Evolutionary conservation across 1,140 invertebrate genomes (phyloP).

Genomic region (Lepidotrigona ventralis): DNA sequence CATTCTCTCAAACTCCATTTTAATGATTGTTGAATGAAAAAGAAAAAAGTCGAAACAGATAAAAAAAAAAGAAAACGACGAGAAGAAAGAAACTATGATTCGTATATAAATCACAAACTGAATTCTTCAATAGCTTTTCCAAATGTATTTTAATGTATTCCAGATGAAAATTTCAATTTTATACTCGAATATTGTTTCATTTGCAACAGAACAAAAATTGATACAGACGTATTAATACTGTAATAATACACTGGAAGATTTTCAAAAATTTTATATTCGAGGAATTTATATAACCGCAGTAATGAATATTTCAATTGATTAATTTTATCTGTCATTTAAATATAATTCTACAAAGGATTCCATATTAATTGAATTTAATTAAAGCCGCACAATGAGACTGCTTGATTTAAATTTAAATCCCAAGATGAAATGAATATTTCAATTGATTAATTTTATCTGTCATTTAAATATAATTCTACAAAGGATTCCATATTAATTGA

Average conservation of each 20-base stretch:
- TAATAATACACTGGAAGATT: neutral
- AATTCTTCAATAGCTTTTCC: neutral
- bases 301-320: neutral
- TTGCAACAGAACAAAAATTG: neutral
- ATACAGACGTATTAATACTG: neutral
- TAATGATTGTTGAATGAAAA: too few relatives aligned
- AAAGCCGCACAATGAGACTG: neutral
- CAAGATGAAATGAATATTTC: neutral
- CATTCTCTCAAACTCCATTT: too few relatives aligned
- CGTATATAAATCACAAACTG: too few relatives aligned
- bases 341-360: neutral
- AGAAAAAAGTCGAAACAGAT: too few relatives aligned
- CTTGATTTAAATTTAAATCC: neutral
- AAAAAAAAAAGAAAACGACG: too few relatives aligned
- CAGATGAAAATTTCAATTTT: neutral
- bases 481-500: neutral
- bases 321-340: neutral
- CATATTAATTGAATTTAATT: neutral
- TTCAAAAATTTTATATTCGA: neutral
- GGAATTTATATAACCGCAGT: slow-evolving; percentile 1
- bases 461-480: neutral
- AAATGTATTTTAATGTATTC: neutral
- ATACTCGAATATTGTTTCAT: neutral
- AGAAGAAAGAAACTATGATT: too few relatives aligned
- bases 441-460: neutral